Evolutionary conservation across 1,140 invertebrate genomes (phyloP), one percentile per base, ranked within the genome.

Genomic region (Trachelipus rathkii): DNA sequence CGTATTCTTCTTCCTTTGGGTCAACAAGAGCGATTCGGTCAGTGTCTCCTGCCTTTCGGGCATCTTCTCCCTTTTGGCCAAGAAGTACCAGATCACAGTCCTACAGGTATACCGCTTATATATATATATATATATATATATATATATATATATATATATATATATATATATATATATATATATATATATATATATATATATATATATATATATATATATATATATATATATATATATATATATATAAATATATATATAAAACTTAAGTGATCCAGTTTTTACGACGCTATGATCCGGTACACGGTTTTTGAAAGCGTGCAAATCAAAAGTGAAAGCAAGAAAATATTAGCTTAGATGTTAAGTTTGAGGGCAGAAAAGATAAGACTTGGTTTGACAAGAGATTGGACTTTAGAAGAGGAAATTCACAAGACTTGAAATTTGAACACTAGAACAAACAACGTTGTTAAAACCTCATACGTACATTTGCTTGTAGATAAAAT

Each of bases 111-210:
- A 60, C 19, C 4, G 19, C 8, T 13, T 60, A 60, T 60, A 15
- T 60, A 60, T 60, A 60, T 60, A 60, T 60, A 60, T 60, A 60
- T 60, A 19, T 60, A 60, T 60, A 60, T 60, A 60, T 60, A 60
- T 60, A 60, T 60, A 60, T 60, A 60, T 60, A 60, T 60, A 60
- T 60, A 60, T 60, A 19, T 60, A 60, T 60, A 15, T 60, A 60
- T 60, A 60, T 60, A 60, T 60, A 60, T 60, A 19, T 60, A 60
- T 60, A 60, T 60, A 60, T 60, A 60, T 60, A 60, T 13, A 60
- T 60, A 60, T 60, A 60, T 60, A 60, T 19, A 60, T 60, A 60
- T 60, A 19, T 60, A 60, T 60, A 15, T 60, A 60, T 60, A 60
- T 60, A 60, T 60, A 60, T 60, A 60, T 60, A 60, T 60, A 19